These are phyloP conservation scores for Epinephelus fuscoguttatus DNA, from an alignment of 2,113 vertebrate genomes.

Conservation along the genomic window DNA sequence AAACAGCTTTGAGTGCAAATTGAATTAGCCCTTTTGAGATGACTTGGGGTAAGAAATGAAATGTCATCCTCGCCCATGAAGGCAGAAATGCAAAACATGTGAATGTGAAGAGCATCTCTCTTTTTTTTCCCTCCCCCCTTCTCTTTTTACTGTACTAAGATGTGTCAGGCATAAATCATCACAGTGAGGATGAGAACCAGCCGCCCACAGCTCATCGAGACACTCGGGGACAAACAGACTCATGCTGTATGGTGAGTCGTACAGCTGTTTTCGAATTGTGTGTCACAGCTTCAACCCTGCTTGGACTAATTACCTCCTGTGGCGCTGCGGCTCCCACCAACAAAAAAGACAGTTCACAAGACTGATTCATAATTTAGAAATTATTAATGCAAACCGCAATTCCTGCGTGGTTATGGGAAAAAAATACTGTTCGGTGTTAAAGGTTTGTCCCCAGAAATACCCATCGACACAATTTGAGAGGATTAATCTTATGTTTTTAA, in stretches of 20 bases:
- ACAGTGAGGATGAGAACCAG: conserved; percentile 70
- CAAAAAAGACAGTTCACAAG: conserved; percentile 15
- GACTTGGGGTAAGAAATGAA: conserved; percentile 82
- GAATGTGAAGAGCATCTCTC: conserved; percentile 74
- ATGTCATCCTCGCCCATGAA: conserved; percentile 80
- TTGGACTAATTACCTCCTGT: conserved; percentile 57
- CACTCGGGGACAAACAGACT: conserved; percentile 39
- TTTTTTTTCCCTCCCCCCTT: conserved; percentile 14
- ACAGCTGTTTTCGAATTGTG: conserved; percentile 62
- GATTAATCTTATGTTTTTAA: neutral
- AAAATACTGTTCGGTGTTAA: neutral
- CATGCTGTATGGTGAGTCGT: conserved; percentile 43
- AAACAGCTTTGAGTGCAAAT: conserved; percentile 81
- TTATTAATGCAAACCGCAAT: conserved; percentile 31
- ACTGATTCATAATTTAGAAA: conserved; percentile 41
- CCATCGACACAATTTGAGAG: conserved; percentile 7
- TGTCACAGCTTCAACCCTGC: conserved; percentile 49
- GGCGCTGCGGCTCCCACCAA: conserved; percentile 17
- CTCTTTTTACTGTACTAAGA: conserved; percentile 72
- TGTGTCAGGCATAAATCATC: conserved; percentile 79
- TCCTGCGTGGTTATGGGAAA: neutral
- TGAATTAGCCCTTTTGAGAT: conserved; percentile 82
- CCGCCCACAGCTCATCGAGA: conserved; percentile 43
- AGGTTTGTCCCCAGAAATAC: neutral
- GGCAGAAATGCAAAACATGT: conserved; percentile 85